A percentile compares a stretch with the other conserved stretches of the same genome.
Evolutionary conservation across 2,113 vertebrate genomes (phyloP).

Genomic region (Campylomormyrus numenius): DNA sequence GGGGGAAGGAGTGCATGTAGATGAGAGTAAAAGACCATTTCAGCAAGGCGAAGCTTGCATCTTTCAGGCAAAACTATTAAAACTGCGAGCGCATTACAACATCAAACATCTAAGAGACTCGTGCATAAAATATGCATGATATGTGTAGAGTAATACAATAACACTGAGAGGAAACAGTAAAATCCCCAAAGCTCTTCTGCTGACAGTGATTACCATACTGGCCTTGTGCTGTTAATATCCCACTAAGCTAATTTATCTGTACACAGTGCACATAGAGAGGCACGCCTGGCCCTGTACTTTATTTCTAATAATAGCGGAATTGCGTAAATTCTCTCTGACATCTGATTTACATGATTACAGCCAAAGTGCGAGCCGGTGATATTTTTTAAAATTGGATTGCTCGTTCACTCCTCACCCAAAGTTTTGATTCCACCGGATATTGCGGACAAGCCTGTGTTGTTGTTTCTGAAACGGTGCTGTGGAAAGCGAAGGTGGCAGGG

Average conservation of each 20-base stretch:
- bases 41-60: neutral
- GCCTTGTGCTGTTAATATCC: conserved; percentile 8
- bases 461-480: neutral
- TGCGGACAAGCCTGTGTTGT: neutral
- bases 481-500: neutral
- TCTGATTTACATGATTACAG: conserved; percentile 23
- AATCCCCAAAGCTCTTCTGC: conserved; percentile 19
- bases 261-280: neutral
- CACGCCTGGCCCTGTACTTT: neutral
- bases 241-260: conserved; percentile 20
- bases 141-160: conserved; percentile 5
- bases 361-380: neutral
- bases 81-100: neutral
- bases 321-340: conserved; percentile 20
- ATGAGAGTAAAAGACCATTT: neutral
- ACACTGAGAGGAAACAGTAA: conserved; percentile 12
- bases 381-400: conserved; percentile 14
- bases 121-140: conserved; percentile 12
- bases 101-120: neutral
- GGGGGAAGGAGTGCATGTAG: neutral
- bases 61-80: neutral
- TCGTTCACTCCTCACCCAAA: conserved; percentile 1
- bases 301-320: conserved; percentile 16
- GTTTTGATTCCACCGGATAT: conserved; percentile 16
- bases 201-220: conserved; percentile 1